Evolutionary conservation across 2,113 vertebrate genomes (phyloP).

Genomic region (Lonchura striata): DNA sequence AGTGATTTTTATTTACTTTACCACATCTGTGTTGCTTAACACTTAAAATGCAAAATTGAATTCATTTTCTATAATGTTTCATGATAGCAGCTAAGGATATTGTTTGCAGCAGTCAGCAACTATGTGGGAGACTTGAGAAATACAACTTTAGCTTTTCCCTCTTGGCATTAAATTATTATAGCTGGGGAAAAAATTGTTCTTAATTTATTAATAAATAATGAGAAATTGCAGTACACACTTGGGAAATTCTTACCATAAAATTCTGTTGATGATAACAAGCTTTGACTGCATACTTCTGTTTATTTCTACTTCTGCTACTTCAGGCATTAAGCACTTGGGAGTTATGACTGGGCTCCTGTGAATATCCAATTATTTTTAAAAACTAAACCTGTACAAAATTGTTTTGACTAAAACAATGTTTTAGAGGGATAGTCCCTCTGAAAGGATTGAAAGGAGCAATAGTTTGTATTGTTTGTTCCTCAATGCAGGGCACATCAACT

Average conservation of each 20-base stretch:
- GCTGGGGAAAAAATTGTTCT: background rate
- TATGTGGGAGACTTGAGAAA: background rate
- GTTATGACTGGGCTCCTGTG: background rate
- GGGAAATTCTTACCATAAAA: background rate
- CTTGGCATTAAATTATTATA: background rate
- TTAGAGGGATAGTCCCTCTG: background rate
- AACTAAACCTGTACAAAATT: background rate
- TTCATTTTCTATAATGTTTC: background rate
- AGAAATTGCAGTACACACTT: background rate
- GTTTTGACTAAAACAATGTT: background rate
- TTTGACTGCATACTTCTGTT: background rate
- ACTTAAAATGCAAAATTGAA: background rate
- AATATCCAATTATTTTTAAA: background rate
- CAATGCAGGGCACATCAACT: background rate
- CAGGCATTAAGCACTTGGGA: background rate
- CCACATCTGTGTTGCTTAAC: background rate
- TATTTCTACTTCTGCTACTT: background rate
- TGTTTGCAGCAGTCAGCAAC: background rate
- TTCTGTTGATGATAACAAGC: background rate
- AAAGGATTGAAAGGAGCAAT: background rate
- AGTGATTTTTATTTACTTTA: constrained; percentile 30
- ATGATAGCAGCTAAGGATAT: background rate
- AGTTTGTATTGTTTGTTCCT: background rate
- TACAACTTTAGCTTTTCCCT: background rate
- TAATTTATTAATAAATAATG: background rate